Base-by-base conservation (phyloP, 2,797 vertebrate genomes). In the Tarsius wallacei region DNA sequence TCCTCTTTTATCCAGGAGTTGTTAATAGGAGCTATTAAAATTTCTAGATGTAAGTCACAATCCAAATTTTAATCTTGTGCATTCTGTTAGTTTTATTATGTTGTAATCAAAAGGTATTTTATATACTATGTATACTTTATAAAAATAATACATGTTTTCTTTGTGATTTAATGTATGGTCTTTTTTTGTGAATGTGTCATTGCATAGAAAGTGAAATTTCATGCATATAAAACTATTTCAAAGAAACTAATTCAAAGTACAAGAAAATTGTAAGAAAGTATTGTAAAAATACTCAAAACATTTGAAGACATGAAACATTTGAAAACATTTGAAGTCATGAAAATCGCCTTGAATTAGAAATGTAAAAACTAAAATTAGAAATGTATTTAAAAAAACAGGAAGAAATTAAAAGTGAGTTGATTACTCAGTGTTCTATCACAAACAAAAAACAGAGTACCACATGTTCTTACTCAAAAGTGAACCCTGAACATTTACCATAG, bases 261-360 rank as follows among this genome's bases (percentile, higher is more conserved):
- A 53, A 94, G 13, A 47, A 88, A 90, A 66, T 15, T 47, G 1
- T 63, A 70, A 66, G 42, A 14, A 28, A 93, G 19, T 49, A 71
- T n/a, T 63, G 47, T 77, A 93, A 87, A 83, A 5, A 76, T 1
- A 81, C 70, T 78, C 78, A 31, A 64, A 84, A 51, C 66, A 73
- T 1, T 66, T 10, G 47, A 91, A 89, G 76, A 31, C 42, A 42
- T 42, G 42, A 42, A 42, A 5, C 42, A 42, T 42, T 42, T 42
- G 70, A 74, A 64, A 26, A 4, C 16, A 71, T 53, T 55, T 70
- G 28, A 91, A 87, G 28, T 81, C 47, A 81, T 36, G 49, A 81
- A 87, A 93, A 64, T 55, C 4, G 53, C 28, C 57, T 51, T 89
- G 14, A 86, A 57, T 96, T 49, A 91, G 21, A 88, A 78, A 89